Evolutionary conservation across 2,113 vertebrate species (phyloP).

Genomic region (Vanacampus margaritifer): DNA sequence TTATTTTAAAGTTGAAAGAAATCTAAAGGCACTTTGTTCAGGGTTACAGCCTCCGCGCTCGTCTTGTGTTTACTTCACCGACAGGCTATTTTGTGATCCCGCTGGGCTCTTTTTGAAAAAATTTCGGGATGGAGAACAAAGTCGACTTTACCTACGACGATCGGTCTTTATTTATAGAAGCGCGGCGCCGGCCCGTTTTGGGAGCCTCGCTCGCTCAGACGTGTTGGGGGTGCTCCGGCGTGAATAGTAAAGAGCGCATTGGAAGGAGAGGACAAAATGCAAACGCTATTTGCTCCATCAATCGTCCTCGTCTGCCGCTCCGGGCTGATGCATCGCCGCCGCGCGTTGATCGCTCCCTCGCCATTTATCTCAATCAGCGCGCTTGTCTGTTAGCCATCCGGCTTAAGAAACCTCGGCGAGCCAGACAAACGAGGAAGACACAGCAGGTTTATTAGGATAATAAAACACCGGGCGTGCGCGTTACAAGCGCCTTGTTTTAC

Average conservation of each 20-base stretch:
- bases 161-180: neutral
- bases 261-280: slow-evolving; percentile 26
- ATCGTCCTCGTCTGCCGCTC: slow-evolving; percentile 39
- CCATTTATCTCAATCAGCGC: slow-evolving; percentile 59
- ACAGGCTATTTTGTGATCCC: slow-evolving; percentile 9
- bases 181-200: neutral
- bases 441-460: slow-evolving; percentile 52
- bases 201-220: neutral
- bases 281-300: slow-evolving; percentile 33
- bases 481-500: slow-evolving; percentile 41
- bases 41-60: slow-evolving; percentile 21
- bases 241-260: slow-evolving; percentile 12
- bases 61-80: slow-evolving; percentile 7
- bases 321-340: slow-evolving; percentile 48
- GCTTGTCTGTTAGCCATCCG: slow-evolving; percentile 55
- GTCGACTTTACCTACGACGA: neutral
- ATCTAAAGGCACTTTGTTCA: slow-evolving; percentile 11
- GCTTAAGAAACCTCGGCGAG: slow-evolving; percentile 48
- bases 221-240: slow-evolving; percentile 17
- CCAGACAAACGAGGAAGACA: slow-evolving; percentile 41
- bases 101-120: slow-evolving; percentile 1
- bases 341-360: slow-evolving; percentile 22
- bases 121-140: neutral
- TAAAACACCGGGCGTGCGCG: slow-evolving; percentile 32
- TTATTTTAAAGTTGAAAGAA: neutral